Percentiles rank a stretch among this genome's conserved stretches.
Evolutionary conservation across 2,797 vertebrate species (phyloP).

Genomic region (Enteromius fasciolatus): DNA sequence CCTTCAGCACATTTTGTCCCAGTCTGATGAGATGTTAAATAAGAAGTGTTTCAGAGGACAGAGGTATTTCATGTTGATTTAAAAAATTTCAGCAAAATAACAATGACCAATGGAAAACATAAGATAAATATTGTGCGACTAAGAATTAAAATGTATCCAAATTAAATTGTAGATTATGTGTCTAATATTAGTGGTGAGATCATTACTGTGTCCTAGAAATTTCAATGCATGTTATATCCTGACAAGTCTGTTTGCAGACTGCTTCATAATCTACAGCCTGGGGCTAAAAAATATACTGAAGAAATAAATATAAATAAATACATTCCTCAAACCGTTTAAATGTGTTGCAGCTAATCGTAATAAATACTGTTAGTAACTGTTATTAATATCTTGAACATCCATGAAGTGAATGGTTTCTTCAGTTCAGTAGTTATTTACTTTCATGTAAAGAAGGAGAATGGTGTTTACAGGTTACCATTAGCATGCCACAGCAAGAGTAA

Average conservation of each 20-base stretch:
- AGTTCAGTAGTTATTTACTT: background rate
- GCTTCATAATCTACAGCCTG: background rate
- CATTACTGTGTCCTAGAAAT: background rate
- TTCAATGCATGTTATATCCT: background rate
- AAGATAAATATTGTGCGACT: background rate
- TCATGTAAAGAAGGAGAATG: background rate
- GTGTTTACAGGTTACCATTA: background rate
- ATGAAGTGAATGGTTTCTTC: background rate
- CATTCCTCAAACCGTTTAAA: no score
- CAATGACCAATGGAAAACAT: background rate
- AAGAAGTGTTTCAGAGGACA: background rate
- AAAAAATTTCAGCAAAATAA: background rate
- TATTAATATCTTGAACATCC: background rate
- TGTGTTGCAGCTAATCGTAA: background rate
- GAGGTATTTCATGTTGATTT: background rate
- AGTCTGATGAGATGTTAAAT: background rate
- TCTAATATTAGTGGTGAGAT: background rate
- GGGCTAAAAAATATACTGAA: background rate
- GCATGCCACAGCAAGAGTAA: background rate
- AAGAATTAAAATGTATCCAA: background rate
- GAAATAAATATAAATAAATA: no score
- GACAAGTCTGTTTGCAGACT: background rate
- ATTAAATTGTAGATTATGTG: background rate
- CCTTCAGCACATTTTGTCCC: background rate
- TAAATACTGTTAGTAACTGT: background rate